These are phyloP conservation scores for Baryphthengus martii DNA, from an alignment of 2,113 vertebrate species.

Conservation along the genomic window DNA sequence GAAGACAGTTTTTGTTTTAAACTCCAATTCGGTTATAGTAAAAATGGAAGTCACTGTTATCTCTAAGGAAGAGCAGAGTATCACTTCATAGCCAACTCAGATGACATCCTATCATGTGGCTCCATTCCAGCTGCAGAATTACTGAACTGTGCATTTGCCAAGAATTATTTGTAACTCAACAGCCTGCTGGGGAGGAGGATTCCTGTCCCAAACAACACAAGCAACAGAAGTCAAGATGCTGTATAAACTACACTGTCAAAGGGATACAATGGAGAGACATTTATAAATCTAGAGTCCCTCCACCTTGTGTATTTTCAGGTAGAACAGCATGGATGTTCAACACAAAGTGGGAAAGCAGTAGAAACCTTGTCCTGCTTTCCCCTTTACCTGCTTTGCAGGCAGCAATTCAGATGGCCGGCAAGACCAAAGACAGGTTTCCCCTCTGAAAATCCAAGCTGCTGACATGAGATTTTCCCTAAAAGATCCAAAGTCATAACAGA, in stretches of 20 bases:
- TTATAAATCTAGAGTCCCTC: not conserved
- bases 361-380: not conserved
- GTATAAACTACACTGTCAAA: not conserved
- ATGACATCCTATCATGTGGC: not conserved
- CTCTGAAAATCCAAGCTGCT: not conserved
- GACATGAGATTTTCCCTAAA: not conserved
- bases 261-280: not conserved
- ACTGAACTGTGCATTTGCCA: not conserved
- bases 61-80: not conserved
- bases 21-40: not conserved
- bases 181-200: not conserved
- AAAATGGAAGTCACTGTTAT: not conserved
- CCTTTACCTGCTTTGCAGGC: not conserved
- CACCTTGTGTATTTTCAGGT: not conserved
- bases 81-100: not conserved
- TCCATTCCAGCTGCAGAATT: not conserved
- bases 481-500: not conserved
- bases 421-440: not conserved
- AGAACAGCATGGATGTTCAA: not conserved
- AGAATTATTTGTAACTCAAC: not conserved
- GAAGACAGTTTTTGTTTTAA: not conserved
- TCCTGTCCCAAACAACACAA: not conserved
- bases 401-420: not conserved
- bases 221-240: not conserved
- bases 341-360: not conserved